Base-by-base conservation (phyloP, 2,113 vertebrate species). In the Pagrus major region DNA sequence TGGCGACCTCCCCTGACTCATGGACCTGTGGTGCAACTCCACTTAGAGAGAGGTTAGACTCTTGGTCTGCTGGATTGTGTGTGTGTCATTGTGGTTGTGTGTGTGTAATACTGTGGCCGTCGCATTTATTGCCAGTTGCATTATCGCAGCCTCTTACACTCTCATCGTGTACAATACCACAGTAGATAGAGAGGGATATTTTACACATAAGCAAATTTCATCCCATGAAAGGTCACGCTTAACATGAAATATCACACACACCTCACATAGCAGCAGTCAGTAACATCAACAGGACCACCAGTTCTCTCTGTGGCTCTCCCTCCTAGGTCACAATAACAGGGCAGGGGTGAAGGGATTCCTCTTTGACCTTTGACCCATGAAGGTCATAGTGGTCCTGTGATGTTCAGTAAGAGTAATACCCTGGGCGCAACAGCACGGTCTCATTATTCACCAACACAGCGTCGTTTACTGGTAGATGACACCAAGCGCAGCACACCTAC, bases 331-430 rank as follows among this genome's bases (percentile, higher is more conserved):
- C 95, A 94, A 90, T 94, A 92, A 93, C 92, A 95, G 94, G 94
- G 82, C 91, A 74, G 23, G 94, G 94, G 95, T 97, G 94, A 96
- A 88, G 92, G 93, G 92, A 96, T 92, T 94, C 88, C 86, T 88
- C 88, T 94, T 91, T 93, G 93, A 89, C 89, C 95, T 90, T 90
- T 96, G 93, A 94, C 94, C 93, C 88, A 25, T 39, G 78, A 61
- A 89, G 92, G 92, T 94, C 93, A 94, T 85, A 85, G 93, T 88
- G 90, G 90, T 87, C 88, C 82, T 90, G 93, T 92, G 86, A 89
- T 84, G 86, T 89, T 91, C 90, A 94, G 86, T 88, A 91, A 95
- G 93, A 96, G 96, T 96, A 95, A 95, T 96, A 94, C 87, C 87
- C 89, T 81, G 44, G 80, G 79, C 54, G 67, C 72, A 90, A 76